Evolutionary conservation across 2,888 invertebrate species (phyloP).

Genomic region (Oeneis ivallda): DNA sequence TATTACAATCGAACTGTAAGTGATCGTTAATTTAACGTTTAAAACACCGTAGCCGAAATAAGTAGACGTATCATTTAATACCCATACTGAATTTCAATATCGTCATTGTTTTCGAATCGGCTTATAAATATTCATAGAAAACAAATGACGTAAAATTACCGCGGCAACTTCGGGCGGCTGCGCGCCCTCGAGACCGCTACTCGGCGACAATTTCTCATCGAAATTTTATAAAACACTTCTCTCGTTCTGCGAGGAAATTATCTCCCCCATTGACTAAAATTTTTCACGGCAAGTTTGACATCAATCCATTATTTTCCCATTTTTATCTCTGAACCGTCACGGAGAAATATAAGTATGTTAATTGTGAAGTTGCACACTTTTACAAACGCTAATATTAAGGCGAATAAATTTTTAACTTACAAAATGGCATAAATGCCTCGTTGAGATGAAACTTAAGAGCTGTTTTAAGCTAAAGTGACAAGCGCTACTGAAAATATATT

Average conservation of each 20-base stretch:
- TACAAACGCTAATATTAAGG: slow-evolving; percentile 53
- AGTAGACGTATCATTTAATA: slow-evolving; percentile 18
- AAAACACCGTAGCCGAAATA: slow-evolving; percentile 1
- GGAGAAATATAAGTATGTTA: slow-evolving; percentile 70
- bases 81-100: slow-evolving; percentile 41
- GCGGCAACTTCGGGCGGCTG: slow-evolving; percentile 55
- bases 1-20: not conserved
- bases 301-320: slow-evolving; percentile 75
- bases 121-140: slow-evolving; percentile 75
- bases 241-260: slow-evolving; percentile 68
- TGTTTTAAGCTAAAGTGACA: slow-evolving; percentile 9
- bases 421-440: slow-evolving; percentile 44
- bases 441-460: not conserved
- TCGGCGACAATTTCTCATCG: slow-evolving; percentile 65
- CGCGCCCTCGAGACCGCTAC: slow-evolving; percentile 51
- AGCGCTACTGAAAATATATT: not conserved
- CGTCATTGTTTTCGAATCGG: slow-evolving; percentile 66
- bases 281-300: slow-evolving; percentile 79
- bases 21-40: slow-evolving; percentile 4
- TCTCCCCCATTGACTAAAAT: slow-evolving; percentile 77
- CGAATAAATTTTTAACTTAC: slow-evolving; percentile 48
- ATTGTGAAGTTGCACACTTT: slow-evolving; percentile 66
- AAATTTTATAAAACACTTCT: slow-evolving; percentile 70
- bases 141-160: slow-evolving; percentile 68
- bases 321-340: slow-evolving; percentile 70